These are phyloP conservation scores for Calonectris borealis DNA, from an alignment of 2,113 vertebrate species.

Conservation along the genomic window DNA sequence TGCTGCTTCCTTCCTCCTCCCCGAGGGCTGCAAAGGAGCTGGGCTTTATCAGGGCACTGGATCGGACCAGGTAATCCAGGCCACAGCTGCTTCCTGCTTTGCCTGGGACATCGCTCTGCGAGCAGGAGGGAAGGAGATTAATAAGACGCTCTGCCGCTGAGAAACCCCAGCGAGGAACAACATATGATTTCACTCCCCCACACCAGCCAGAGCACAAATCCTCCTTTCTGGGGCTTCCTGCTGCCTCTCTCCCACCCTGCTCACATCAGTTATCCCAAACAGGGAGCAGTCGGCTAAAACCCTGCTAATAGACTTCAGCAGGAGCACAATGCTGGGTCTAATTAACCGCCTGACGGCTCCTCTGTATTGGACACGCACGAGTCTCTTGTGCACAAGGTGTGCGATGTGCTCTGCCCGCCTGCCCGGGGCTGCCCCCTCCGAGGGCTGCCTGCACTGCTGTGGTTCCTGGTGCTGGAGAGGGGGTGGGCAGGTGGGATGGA, in stretches of 20 bases:
- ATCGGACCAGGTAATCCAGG: conserved; percentile 26
- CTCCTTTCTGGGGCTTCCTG: neutral
- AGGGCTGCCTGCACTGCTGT: neutral
- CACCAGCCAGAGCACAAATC: neutral
- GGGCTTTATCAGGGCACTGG: neutral
- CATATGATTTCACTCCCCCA: neutral
- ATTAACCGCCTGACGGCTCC: neutral
- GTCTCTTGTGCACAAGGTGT: neutral
- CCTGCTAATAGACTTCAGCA: neutral
- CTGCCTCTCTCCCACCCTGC: neutral
- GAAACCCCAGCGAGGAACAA: neutral
- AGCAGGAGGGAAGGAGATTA: conserved; percentile 4
- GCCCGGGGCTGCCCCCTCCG: neutral
- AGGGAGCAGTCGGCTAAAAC: neutral
- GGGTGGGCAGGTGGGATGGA: too few species aligned
- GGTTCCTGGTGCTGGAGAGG: rapidly evolving
- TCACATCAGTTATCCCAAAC: neutral
- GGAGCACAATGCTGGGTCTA: neutral
- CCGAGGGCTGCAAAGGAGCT: neutral
- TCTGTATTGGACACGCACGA: neutral
- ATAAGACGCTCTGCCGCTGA: neutral
- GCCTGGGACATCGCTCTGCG: rapidly evolving
- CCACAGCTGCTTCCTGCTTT: conserved; percentile 56
- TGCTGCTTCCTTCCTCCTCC: conserved; percentile 59
- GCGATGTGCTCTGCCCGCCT: rapidly evolving